Evolutionary conservation across 1,140 invertebrate genomes (phyloP).

Genomic region (Chlorops oryzae): DNA sequence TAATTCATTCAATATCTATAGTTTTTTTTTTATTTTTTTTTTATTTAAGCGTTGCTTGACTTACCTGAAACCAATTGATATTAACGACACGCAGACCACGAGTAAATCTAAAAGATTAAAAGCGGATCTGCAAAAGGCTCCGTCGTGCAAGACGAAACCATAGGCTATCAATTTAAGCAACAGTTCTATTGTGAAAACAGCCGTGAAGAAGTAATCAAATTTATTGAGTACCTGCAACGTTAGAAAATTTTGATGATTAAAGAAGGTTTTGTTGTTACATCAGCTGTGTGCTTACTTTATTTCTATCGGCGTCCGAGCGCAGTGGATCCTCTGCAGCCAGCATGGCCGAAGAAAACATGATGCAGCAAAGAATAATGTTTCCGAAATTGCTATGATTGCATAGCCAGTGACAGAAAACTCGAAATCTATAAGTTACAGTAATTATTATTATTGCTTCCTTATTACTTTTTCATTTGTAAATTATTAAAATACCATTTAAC

Average conservation of each 20-base stretch:
- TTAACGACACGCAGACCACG: constrained; percentile 94
- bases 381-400: constrained; percentile 95
- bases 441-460: no score
- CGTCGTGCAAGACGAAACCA: constrained; percentile 94
- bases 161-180: constrained; percentile 95
- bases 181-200: constrained; percentile 97
- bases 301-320: constrained; percentile 58
- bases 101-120: constrained; percentile 98
- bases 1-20: no score
- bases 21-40: no score
- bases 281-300: constrained; percentile 34
- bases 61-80: constrained; percentile 91
- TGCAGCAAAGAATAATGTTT: constrained; percentile 94
- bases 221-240: constrained; percentile 82
- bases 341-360: constrained; percentile 97
- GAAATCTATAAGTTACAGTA: constrained; percentile 71
- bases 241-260: no score
- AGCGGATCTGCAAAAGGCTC: constrained; percentile 95
- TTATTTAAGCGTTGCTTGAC: constrained; percentile 16
- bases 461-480: no score
- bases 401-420: constrained; percentile 92
- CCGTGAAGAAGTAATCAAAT: constrained; percentile 98
- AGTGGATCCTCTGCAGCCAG: constrained; percentile 97
- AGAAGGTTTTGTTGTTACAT: no score
- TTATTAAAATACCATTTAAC: no score